Conservation (phyloP, 2,113 vertebrate genomes). For the Cephalopterus ornatus region DNA sequence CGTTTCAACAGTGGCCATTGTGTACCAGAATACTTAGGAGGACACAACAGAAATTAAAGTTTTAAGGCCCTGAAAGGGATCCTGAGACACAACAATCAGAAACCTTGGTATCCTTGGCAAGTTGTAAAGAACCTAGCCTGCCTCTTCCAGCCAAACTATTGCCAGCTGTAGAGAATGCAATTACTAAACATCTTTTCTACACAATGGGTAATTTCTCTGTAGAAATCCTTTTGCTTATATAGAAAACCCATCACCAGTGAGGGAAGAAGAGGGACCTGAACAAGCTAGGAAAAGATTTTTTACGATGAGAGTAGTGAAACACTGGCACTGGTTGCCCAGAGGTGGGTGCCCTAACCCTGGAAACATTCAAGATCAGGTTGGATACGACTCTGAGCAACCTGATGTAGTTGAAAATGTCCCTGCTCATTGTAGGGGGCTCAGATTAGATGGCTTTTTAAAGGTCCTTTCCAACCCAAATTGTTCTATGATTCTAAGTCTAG, state of each 20-base stretch:
- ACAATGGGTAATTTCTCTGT: neutral
- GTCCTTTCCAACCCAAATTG: neutral
- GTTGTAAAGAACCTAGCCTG: neutral
- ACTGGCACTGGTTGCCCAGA: neutral
- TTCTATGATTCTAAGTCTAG: neutral
- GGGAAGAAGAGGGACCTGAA: neutral
- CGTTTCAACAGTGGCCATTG: neutral
- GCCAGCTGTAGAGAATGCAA: neutral
- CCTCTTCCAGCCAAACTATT: neutral
- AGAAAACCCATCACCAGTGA: neutral
- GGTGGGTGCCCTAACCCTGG: neutral
- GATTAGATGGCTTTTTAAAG: neutral
- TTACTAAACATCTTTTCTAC: neutral
- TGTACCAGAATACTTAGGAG: neutral
- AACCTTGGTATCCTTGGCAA: neutral
- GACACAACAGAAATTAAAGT: neutral
- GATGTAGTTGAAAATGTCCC: neutral
- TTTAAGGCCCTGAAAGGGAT: neutral
- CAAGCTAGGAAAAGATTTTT: neutral
- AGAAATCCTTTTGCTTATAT: neutral
- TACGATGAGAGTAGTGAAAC: neutral
- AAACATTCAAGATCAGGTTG: neutral
- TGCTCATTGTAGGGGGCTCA: neutral
- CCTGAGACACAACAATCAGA: neutral
- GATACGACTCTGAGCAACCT: neutral